Percentiles rank a stretch among this genome's conserved stretches.
phyloP scores from a whole-genome alignment of 2,113 vertebrate genomes.

The Lonchura striata region DNA sequence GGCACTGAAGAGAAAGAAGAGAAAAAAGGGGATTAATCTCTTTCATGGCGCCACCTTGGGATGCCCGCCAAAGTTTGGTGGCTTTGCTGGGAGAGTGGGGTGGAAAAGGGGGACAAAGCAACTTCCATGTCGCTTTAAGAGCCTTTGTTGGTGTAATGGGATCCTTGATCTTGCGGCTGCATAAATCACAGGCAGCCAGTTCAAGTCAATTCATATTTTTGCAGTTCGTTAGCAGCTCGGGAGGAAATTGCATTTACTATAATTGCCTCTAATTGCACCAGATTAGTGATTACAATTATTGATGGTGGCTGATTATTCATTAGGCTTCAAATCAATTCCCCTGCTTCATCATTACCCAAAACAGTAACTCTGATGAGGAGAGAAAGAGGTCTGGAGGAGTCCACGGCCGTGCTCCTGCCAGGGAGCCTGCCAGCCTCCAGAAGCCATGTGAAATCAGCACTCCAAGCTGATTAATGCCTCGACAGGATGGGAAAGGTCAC shows the following conservation, averaged over 20 bases:
- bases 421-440: neutral
- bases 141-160: slow-evolving; percentile 37
- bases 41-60: rapidly evolving
- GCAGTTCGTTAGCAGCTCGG: slow-evolving; percentile 80
- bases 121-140: slow-evolving; percentile 57
- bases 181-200: slow-evolving; percentile 77
- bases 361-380: slow-evolving; percentile 76
- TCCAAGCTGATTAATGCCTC: slow-evolving; percentile 31
- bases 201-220: slow-evolving; percentile 82
- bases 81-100: neutral
- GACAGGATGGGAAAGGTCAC: neutral
- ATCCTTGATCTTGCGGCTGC: slow-evolving; percentile 64
- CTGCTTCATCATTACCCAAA: slow-evolving; percentile 73
- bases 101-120: neutral
- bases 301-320: slow-evolving; percentile 86
- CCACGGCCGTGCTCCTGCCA: slow-evolving; percentile 30
- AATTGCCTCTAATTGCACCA: slow-evolving; percentile 86
- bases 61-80: neutral
- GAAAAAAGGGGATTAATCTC: neutral
- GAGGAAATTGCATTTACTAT: slow-evolving; percentile 87
- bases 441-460: slow-evolving; percentile 1
- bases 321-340: slow-evolving; percentile 81
- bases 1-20: neutral
- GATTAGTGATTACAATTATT: slow-evolving; percentile 89
- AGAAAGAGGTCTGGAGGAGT: slow-evolving; percentile 61